Conservation (phyloP, 1,140 invertebrate species). For the Drosophila tani region DNA sequence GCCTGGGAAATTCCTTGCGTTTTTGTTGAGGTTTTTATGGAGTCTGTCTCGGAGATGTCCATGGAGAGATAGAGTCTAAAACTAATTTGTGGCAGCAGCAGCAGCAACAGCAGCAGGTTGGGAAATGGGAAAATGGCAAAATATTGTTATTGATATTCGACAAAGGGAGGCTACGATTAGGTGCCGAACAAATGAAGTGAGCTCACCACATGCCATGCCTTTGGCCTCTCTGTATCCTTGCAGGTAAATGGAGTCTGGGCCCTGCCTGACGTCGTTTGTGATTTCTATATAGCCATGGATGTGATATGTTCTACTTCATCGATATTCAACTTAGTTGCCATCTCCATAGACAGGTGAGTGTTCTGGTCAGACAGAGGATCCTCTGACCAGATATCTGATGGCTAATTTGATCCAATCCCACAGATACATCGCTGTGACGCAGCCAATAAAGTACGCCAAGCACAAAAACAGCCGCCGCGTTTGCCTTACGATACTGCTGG, state of each 20-base stretch:
- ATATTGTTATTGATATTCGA: constrained; percentile 79
- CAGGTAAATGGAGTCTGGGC: constrained; percentile 94
- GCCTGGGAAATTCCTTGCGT: constrained; percentile 73
- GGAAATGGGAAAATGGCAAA: constrained; percentile 33
- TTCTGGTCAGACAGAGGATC: background rate
- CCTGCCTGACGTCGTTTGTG: constrained; percentile 95
- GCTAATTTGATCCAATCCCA: too few species aligned
- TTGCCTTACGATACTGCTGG: constrained; percentile 97
- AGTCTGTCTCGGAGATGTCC: constrained; percentile 54
- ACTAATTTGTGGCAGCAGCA: constrained; percentile 70
- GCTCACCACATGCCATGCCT: background rate
- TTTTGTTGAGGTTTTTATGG: constrained; percentile 79
- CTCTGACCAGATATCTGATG: too few species aligned
- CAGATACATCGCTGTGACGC: constrained; percentile 98
- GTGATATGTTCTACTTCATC: constrained; percentile 99
- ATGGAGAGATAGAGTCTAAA: constrained; percentile 67
- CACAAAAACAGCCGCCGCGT: constrained; percentile 98
- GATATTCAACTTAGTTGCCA: constrained; percentile 99
- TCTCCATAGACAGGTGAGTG: constrained; percentile 98
- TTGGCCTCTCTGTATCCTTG: background rate
- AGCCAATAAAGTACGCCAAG: constrained; percentile 99
- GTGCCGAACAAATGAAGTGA: constrained; percentile 8
- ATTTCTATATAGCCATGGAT: constrained; percentile 99
- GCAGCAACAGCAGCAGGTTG: constrained; percentile 7
- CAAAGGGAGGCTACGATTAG: constrained; percentile 29